Conservation (phyloP, 2,888 invertebrate species). For the Parthenolecanium corni region DNA sequence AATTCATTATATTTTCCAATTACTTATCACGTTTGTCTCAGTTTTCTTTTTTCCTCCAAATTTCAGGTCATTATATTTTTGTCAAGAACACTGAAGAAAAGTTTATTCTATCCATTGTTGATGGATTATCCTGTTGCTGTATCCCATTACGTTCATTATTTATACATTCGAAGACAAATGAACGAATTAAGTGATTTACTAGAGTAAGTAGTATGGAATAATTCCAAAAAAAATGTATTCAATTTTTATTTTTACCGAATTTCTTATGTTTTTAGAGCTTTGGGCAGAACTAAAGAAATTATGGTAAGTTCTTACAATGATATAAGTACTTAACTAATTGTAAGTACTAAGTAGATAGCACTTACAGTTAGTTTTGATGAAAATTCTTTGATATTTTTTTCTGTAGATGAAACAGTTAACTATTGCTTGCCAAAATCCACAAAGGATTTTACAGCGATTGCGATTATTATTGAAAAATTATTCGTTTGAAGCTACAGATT, state of each 20-base stretch:
- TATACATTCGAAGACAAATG: slow-evolving; percentile 54
- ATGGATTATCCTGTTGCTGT: slow-evolving; percentile 57
- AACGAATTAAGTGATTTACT: slow-evolving; percentile 58
- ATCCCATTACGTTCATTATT: slow-evolving; percentile 60
- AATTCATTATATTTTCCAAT: neutral
- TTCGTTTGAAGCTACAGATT: slow-evolving; percentile 42
- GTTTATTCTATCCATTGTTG: slow-evolving; percentile 57
- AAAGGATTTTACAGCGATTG: slow-evolving; percentile 41
- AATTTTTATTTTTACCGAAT: neutral
- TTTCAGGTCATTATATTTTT: slow-evolving; percentile 60
- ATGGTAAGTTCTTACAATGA: slow-evolving; percentile 44
- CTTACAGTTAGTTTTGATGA: neutral
- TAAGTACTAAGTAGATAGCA: too few relatives aligned
- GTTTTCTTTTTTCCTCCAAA: slow-evolving; percentile 11
- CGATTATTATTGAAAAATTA: slow-evolving; percentile 43
- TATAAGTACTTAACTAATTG: slow-evolving; percentile 1
- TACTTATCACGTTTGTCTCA: slow-evolving; percentile 19
- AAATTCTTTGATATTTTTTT: slow-evolving; percentile 30
- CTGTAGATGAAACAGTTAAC: slow-evolving; percentile 42
- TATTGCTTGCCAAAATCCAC: slow-evolving; percentile 38
- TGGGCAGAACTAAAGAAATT: slow-evolving; percentile 54
- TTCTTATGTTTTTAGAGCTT: slow-evolving; percentile 44
- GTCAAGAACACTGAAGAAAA: slow-evolving; percentile 57
- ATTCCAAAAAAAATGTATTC: slow-evolving; percentile 12
- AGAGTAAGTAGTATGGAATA: slow-evolving; percentile 46